Evolutionary conservation across 1,140 invertebrate genomes (phyloP), one percentile per base, ranked within the genome.

Genomic region (Drosophila melanica): DNA sequence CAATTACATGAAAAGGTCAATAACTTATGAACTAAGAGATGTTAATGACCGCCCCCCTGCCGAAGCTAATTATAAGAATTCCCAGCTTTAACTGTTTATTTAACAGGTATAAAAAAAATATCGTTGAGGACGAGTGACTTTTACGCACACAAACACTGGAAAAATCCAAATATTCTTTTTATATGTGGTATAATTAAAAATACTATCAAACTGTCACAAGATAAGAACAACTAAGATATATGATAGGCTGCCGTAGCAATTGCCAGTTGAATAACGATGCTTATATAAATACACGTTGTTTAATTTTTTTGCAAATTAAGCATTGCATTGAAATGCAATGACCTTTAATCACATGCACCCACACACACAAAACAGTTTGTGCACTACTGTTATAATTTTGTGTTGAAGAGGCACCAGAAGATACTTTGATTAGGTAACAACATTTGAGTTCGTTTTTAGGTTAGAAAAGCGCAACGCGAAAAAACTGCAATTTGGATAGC

Each of bases 381-480:
- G 14, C 53, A 65, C 62, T 27, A 37, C 35, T 42, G 12, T 39
- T 37, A 50, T 39, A 35, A 42, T 7, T 0, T 35, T 35, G 33
- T 35, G 33, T 16, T 12, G 18, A 50, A 72, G 51, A 39, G 51
- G 51, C 33, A 68, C 1, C 48, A 74, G 57, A 68, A 76, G 9
- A 55, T 69, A 55, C 47, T 63, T 58, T 44, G 62, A 68, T 87
- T 87, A 87, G 84, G 79, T 87, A 87, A 87, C 84, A 89, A 82
- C 76, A 77, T 82, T 81, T 70, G 63, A 42, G 67, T 73, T 74
- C 30, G 68, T 77, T 87, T 86, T 87, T 79, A 87, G 82, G 82
- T 87, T 87, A 87, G 82, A 87, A 89, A 87, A 84, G 50, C 50
- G 57, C 65, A 73, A 20, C 59, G 79, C 60, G 51, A 89, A 82